Evolutionary conservation across 2,797 vertebrate genomes (phyloP), one percentile per base, ranked within the genome.

Genomic region (Cichlasoma orientale): DNA sequence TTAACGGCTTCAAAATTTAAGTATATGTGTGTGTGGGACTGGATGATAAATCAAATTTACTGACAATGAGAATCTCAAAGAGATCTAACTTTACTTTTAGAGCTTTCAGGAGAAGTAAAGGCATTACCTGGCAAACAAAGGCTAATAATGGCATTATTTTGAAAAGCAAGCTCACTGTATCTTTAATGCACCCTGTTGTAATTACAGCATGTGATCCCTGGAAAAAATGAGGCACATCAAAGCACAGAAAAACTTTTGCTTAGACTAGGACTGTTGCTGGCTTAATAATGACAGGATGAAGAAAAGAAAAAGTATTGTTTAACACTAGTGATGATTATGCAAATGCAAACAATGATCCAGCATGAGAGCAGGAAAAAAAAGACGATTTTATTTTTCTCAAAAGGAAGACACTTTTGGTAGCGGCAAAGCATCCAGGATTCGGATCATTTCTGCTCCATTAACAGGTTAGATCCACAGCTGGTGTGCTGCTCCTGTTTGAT

Each of bases 261-360:
- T 25, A 21, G 44, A 55, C 19, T 44, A 38, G 33, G 31, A 36
- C 33, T 57, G 77, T 25, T 68, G 63, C 75, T 27, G 12, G 74
- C 21, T 76, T 55, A 66, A 77, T 66, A 68, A 72, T n/a, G 21
- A 21, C 61, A 75, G 10, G 38, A 25, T 63, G 59, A 63, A 63
- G 38, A 63, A 4, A 63, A 27, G 59, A 63, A 63, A 27, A 0
- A 19, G 50, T 25, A 36, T 29, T 72, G 52, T 81, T 79, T 56
- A 38, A 19, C 29, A 72, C 55, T 56, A 41, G 55, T 55, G 56
- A 77, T 78, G 56, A 82, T 73, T 84, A 83, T 84, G 71, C 33
- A 74, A 72, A 89, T 84, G 38, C 29, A 4, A 57, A 68, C 72
- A 78, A 86, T 68, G 56, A 81, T 56, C 73, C 4, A 1, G 12